Evolutionary conservation across 1,140 invertebrate species (phyloP).

Genomic region (Cydia amplana): DNA sequence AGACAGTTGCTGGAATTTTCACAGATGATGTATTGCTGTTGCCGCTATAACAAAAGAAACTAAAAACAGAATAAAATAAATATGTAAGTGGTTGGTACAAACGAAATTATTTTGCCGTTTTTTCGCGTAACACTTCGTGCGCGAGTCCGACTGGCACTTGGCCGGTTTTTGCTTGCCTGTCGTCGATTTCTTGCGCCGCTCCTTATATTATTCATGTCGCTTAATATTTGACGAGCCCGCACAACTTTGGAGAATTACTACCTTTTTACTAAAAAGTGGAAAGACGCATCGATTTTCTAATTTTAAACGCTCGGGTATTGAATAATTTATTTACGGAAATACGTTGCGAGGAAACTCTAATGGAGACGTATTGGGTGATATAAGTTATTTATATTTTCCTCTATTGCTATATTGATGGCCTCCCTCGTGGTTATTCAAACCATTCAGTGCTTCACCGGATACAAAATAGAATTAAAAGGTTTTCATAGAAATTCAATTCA

Average conservation of each 20-base stretch:
- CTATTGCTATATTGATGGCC: neutral
- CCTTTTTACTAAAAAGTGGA: conserved; percentile 9
- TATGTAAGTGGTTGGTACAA: no score
- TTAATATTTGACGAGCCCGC: conserved; percentile 24
- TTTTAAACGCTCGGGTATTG: neutral
- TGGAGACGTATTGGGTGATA: neutral
- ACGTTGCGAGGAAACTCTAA: neutral
- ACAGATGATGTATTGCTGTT: no score
- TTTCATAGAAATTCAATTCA: no score
- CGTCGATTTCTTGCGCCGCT: conserved; percentile 22
- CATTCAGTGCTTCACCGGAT: no score
- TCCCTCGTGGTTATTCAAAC: neutral
- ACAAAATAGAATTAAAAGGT: no score
- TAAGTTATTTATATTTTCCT: neutral
- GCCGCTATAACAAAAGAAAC: no score
- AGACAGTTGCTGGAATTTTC: no score
- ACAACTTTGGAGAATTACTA: conserved; percentile 23
- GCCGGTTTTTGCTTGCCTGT: conserved; percentile 3
- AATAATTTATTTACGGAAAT: neutral
- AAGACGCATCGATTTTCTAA: conserved; percentile 18
- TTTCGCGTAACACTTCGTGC: no score
- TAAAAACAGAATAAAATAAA: no score
- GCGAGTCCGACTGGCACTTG: no score
- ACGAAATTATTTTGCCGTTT: no score
- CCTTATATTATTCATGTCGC: conserved; percentile 4